Percentiles rank a stretch among this genome's conserved stretches.
Evolutionary conservation across 2,797 vertebrate genomes (phyloP).

Genomic region (Morelia viridis): DNA sequence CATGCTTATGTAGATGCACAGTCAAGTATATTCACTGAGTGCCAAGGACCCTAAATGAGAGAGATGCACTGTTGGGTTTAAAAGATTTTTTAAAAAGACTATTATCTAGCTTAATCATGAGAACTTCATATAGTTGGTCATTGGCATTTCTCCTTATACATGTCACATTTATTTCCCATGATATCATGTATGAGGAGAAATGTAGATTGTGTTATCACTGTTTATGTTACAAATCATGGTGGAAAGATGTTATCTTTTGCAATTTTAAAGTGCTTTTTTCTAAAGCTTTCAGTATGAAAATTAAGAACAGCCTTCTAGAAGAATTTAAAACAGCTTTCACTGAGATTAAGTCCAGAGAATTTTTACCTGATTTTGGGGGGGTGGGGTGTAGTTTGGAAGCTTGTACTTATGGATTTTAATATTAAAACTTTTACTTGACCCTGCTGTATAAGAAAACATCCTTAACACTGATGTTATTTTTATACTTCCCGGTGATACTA

Average conservation of each 20-base stretch:
- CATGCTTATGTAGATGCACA: neutral
- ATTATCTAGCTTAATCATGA: neutral
- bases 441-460: slow-evolving; percentile 72
- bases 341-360: slow-evolving; percentile 41
- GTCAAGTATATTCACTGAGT: neutral
- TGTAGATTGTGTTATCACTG: neutral
- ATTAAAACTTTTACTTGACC: slow-evolving; percentile 73
- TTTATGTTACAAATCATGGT: slow-evolving; percentile 34
- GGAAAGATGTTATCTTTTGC: slow-evolving; percentile 26
- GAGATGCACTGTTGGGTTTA: neutral
- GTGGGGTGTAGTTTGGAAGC: slow-evolving; percentile 54
- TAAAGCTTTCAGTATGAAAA: slow-evolving; percentile 37
- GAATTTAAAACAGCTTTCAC: slow-evolving; percentile 40
- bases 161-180: neutral
- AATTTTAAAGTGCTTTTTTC: slow-evolving; percentile 43
- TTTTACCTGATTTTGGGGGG: neutral
- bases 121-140: neutral
- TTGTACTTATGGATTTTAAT: slow-evolving; percentile 64
- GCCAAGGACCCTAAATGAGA: neutral
- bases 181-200: neutral
- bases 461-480: slow-evolving; percentile 75
- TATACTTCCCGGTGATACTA: slow-evolving; percentile 81
- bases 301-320: slow-evolving; percentile 40
- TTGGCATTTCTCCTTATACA: neutral
- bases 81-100: neutral